A percentile compares a stretch with the other conserved stretches of the same genome.
Conservation (phyloP, 92 coral and sea anemone genomes). For the Porites rus region DNA sequence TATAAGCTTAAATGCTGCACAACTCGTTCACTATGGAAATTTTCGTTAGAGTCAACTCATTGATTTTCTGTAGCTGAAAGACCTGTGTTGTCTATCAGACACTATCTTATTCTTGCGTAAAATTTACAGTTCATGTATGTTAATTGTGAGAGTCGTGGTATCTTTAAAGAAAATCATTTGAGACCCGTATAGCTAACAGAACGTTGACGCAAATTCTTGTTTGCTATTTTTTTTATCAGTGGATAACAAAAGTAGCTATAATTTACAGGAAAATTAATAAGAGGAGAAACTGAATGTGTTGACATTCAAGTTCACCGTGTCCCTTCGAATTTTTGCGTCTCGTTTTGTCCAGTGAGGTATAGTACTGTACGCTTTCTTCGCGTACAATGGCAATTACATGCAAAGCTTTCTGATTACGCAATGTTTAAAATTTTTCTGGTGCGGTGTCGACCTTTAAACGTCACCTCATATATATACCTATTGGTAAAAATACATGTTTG, state of each 20-base stretch:
- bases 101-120: neutral
- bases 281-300: neutral
- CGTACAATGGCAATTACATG: neutral
- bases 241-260: too few relatives aligned
- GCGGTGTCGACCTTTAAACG: too few relatives aligned
- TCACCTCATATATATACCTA: too few relatives aligned
- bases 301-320: neutral
- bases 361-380: neutral
- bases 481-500: too few relatives aligned
- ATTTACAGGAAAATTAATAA: too few relatives aligned
- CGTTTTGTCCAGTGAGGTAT: slow-evolving; percentile 20
- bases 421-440: neutral
- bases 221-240: too few relatives aligned
- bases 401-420: slow-evolving; percentile 10
- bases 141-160: neutral
- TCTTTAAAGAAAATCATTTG: neutral
- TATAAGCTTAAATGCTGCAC: neutral
- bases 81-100: neutral
- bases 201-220: too few relatives aligned
- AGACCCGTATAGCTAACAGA: neutral
- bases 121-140: neutral
- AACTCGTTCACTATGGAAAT: neutral
- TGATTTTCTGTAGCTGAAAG: neutral
- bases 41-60: neutral
- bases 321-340: neutral